A percentile compares a stretch with the other conserved stretches of the same genome.
Conservation (phyloP, 2,888 invertebrate genomes). For the Himalopsyche anomala region DNA sequence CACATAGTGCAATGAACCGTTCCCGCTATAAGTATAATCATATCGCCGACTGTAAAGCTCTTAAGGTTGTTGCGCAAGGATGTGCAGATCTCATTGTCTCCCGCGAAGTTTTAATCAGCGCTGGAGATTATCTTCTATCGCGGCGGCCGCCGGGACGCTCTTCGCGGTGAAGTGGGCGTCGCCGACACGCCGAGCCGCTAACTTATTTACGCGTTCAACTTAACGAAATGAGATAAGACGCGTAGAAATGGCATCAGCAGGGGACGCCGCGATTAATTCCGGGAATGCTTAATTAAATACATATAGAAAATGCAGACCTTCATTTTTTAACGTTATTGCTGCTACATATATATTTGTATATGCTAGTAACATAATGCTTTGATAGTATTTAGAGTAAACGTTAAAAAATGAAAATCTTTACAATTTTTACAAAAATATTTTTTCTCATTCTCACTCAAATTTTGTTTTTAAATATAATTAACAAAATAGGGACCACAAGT, state of each 20-base stretch:
- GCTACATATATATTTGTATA: no score
- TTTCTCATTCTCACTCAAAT: no score
- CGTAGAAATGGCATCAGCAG: conserved; percentile 4
- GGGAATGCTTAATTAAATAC: conserved; percentile 20
- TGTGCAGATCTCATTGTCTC: conserved; percentile 46
- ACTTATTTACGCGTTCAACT: conserved; percentile 65
- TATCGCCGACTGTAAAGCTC: conserved; percentile 16
- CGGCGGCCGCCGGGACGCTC: conserved; percentile 27
- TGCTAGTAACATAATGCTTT: no score
- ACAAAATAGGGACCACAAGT: no score
- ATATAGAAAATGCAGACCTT: neutral
- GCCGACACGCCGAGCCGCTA: conserved; percentile 50
- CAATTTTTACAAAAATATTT: no score
- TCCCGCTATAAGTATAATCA: conserved; percentile 19
- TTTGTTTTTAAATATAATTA: no score
- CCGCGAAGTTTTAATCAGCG: conserved; percentile 48
- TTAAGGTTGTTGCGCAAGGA: conserved; percentile 38
- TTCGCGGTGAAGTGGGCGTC: conserved; percentile 53
- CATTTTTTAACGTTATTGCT: no score
- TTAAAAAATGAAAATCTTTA: no score
- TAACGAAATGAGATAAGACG: conserved; percentile 64
- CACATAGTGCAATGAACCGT: conserved; percentile 39
- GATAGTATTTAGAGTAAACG: no score
- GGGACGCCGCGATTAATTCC: neutral
- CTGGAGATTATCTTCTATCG: conserved; percentile 40